Conservation (phyloP, 2,113 vertebrate genomes). For the Colistium nudipinnis region DNA sequence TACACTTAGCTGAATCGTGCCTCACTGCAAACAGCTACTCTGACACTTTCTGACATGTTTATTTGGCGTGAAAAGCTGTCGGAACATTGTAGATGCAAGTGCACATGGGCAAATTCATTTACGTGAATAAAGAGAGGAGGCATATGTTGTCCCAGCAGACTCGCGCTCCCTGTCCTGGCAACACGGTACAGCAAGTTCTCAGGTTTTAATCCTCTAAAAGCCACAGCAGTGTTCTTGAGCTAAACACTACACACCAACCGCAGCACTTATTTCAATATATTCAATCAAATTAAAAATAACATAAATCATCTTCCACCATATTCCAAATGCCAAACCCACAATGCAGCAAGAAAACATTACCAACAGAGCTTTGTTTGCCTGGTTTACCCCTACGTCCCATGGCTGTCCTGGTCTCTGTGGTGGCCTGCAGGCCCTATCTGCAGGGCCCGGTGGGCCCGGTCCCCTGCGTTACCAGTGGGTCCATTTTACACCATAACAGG, state of each 20-base stretch:
- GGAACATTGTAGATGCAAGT: constrained; percentile 19
- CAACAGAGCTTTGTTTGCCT: constrained; percentile 66
- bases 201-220: constrained; percentile 11
- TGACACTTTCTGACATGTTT: background rate
- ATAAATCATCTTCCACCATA: background rate
- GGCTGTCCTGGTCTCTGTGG: constrained; percentile 33
- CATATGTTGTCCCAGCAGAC: background rate
- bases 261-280: background rate
- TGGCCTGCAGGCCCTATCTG: constrained; percentile 28
- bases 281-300: background rate
- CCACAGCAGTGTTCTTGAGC: constrained; percentile 12
- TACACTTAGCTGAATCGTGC: constrained; percentile 35
- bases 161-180: background rate
- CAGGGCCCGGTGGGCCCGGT: constrained; percentile 32
- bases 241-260: constrained; percentile 9
- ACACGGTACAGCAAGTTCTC: background rate
- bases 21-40: constrained; percentile 10
- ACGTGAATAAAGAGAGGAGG: background rate
- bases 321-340: background rate
- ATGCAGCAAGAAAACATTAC: constrained; percentile 64
- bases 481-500: constrained; percentile 47
- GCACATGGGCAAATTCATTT: constrained; percentile 22
- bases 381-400: constrained; percentile 61
- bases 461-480: constrained; percentile 22
- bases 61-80: constrained; percentile 8